A percentile compares a stretch with the other conserved stretches of the same genome.
phyloP scores from a whole-genome alignment of 2,113 vertebrate genomes.

The Gulo gulo region DNA sequence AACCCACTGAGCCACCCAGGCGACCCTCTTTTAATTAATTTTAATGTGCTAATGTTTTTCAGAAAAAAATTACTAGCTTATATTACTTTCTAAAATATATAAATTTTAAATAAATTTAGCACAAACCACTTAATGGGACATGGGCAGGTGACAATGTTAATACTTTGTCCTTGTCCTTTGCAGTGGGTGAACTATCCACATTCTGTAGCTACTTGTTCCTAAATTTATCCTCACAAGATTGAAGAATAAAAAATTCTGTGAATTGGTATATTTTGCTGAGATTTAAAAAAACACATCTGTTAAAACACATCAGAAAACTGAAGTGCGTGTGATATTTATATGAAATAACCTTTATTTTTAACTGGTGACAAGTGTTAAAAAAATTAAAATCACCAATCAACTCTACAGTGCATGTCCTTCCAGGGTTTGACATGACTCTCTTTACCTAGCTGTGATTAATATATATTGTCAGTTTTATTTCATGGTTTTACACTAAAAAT shows the following conservation, averaged over 20 bases:
- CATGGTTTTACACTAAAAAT: neutral
- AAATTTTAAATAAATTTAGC: neutral
- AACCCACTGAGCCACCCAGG: too few species aligned
- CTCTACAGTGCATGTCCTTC: neutral
- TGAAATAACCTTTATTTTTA: neutral
- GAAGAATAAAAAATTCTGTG: neutral
- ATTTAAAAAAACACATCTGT: neutral
- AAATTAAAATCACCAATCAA: neutral
- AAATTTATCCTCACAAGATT: neutral
- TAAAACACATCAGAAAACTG: neutral
- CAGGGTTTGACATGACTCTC: neutral
- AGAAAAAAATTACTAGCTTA: neutral
- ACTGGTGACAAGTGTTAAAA: neutral
- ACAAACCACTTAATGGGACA: neutral
- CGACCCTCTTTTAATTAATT: neutral
- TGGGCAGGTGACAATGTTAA: neutral
- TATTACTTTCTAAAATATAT: neutral
- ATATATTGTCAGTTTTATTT: neutral
- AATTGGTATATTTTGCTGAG: neutral
- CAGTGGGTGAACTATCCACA: neutral
- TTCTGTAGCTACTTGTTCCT: neutral
- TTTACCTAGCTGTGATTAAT: neutral
- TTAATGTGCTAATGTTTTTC: neutral
- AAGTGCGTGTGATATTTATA: neutral
- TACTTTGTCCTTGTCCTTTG: neutral